Percentiles rank a stretch among this genome's conserved stretches.
These are phyloP conservation scores for Turdus rufiventris DNA, from an alignment of 2,113 vertebrate genomes.

Conservation along the genomic window DNA sequence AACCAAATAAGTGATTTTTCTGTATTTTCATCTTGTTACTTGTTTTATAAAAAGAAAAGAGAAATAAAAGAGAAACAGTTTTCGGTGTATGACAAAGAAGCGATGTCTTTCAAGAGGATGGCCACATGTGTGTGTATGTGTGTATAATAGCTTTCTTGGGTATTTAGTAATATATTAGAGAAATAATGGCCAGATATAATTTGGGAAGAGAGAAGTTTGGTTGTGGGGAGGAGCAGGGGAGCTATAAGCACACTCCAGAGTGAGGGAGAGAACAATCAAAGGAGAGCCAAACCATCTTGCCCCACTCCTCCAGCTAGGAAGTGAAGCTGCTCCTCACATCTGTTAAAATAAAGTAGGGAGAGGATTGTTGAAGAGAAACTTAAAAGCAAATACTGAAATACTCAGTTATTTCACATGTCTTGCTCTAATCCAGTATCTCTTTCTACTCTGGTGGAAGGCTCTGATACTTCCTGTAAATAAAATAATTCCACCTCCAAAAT, in stretches of 20 bases:
- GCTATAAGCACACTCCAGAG: background rate
- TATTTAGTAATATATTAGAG: background rate
- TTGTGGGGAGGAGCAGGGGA: background rate
- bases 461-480: background rate
- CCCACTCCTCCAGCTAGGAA: background rate
- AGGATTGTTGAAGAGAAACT: background rate
- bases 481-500: background rate
- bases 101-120: background rate
- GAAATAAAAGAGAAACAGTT: background rate
- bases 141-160: background rate
- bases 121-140: rapidly evolving
- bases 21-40: background rate
- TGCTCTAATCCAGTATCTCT: background rate
- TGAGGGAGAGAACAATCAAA: background rate
- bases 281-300: background rate
- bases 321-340: background rate
- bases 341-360: background rate
- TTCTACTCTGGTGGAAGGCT: background rate
- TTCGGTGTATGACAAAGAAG: background rate
- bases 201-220: background rate
- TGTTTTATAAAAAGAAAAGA: background rate
- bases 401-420: background rate
- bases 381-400: background rate
- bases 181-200: background rate
- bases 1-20: background rate